phyloP scores from a whole-genome alignment of 2,888 invertebrate genomes.

The Hydraecia micacea region DNA sequence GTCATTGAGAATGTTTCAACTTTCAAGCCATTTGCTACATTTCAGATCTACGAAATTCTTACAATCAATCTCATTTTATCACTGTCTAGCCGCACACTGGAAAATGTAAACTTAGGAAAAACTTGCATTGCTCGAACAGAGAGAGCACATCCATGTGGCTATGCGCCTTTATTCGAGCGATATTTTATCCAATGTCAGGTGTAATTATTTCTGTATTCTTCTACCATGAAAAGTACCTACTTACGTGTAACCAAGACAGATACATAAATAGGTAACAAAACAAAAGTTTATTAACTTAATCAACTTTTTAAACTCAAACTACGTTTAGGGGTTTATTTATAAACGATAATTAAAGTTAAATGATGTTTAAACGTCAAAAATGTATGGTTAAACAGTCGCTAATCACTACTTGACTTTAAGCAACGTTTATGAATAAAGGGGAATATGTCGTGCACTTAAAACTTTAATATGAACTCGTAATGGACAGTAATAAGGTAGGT shows the following conservation, averaged over 20 bases:
- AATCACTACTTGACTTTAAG: neutral
- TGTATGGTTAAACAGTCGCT: neutral
- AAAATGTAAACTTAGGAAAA: slow-evolving; percentile 7
- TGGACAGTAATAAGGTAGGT: slow-evolving; percentile 42
- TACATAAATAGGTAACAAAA: neutral
- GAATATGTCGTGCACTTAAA: neutral
- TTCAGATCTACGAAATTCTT: neutral
- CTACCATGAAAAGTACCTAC: neutral
- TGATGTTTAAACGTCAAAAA: neutral
- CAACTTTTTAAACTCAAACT: neutral
- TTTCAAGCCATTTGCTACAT: neutral
- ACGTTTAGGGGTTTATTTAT: neutral
- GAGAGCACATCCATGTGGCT: neutral
- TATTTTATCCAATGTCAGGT: slow-evolving; percentile 4
- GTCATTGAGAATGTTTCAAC: neutral
- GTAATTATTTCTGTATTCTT: neutral
- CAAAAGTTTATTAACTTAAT: neutral
- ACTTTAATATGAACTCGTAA: slow-evolving; percentile 21
- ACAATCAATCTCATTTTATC: slow-evolving; percentile 17
- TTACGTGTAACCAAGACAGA: neutral
- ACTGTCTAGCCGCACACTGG: neutral
- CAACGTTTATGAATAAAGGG: neutral
- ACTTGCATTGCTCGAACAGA: neutral
- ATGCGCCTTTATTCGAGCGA: neutral
- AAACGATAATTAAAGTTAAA: neutral